Evolutionary conservation across 2,888 invertebrate species (phyloP), one percentile per base, ranked within the genome.

Genomic region (Cephalotes varians): DNA sequence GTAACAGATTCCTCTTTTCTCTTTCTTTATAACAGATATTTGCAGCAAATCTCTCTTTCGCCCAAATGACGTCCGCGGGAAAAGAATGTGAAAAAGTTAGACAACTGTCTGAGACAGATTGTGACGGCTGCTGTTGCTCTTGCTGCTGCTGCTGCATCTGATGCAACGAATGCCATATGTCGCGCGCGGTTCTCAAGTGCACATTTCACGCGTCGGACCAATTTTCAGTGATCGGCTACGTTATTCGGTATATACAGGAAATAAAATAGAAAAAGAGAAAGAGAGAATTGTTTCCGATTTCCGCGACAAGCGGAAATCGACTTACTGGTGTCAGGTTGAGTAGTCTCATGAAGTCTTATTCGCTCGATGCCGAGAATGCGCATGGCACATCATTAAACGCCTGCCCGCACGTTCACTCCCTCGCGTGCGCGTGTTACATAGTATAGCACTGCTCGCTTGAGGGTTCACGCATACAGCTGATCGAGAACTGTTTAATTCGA

Each of bases 151-250:
- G 65, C 81, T 79, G 86, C 86, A 86, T 86, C 83, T 80, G 65
- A 69, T 51, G 69, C 77, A 86, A 83, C 86, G 80, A 85, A 85
- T 82, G 69, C 83, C 86, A 84, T 82, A 81, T 82, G 85, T 80
- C 83, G 64, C 64, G 74, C 73, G 74, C 82, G 72, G 81, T 86
- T 86, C 67, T 65, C 60, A 51, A 73, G 84, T 74, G 64, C 67
- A 40, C 58, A 47, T 76, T 82, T 58, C 74, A 73, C 83, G 79
- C 62, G 34, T 34, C 56, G 34, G 44, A 15, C 64, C 62, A 44
- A 77, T 77, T 77, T 69, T 77, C 44, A 31, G 54, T 4, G 71
- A 56, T 69, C 71, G 40, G 54, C 21, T 12, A 31, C 37, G 40
- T 65, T 69, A 54, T 77, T 67, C 54, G 69, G 18, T 47, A n/a